These are phyloP conservation scores for Pimpla rufipes DNA, from an alignment of 2,888 invertebrate species.

Conservation along the genomic window DNA sequence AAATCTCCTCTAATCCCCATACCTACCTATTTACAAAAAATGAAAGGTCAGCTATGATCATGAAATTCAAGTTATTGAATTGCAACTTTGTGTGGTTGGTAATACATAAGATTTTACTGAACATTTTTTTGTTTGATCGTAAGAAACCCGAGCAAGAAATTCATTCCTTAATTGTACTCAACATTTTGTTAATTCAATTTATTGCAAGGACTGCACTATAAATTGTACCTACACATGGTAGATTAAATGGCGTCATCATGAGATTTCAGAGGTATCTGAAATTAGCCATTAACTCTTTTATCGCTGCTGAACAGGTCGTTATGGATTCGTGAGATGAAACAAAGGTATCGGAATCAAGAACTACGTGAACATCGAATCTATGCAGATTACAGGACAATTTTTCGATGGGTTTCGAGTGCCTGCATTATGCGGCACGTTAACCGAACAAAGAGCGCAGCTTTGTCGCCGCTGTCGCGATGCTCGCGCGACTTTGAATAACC, in stretches of 20 bases:
- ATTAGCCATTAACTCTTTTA: neutral
- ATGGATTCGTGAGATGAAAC: neutral
- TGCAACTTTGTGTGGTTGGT: too few relatives aligned
- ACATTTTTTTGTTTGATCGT: too few relatives aligned
- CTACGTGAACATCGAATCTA: slow-evolving; percentile 36
- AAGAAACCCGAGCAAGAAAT: too few relatives aligned
- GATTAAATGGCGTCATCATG: too few relatives aligned
- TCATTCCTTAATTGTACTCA: too few relatives aligned
- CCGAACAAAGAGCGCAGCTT: slow-evolving; percentile 46
- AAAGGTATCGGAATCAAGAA: slow-evolving; percentile 19
- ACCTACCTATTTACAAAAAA: too few relatives aligned
- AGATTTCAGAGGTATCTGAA: neutral
- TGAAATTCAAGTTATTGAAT: too few relatives aligned
- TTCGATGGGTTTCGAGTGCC: slow-evolving; percentile 41
- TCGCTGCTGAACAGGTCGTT: neutral
- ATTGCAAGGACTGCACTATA: neutral
- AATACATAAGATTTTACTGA: too few relatives aligned
- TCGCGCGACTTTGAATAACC: slow-evolving; percentile 49
- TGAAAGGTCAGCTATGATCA: too few relatives aligned
- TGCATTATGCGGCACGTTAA: slow-evolving; percentile 59
- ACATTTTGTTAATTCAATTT: neutral
- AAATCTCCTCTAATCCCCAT: too few relatives aligned
- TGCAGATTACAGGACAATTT: slow-evolving; percentile 46
- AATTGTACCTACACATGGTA: too few relatives aligned
- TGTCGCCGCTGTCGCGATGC: slow-evolving; percentile 29